Base-by-base conservation (phyloP, 92 coral and sea anemone genomes). In the Zoanthus gigantus region DNA sequence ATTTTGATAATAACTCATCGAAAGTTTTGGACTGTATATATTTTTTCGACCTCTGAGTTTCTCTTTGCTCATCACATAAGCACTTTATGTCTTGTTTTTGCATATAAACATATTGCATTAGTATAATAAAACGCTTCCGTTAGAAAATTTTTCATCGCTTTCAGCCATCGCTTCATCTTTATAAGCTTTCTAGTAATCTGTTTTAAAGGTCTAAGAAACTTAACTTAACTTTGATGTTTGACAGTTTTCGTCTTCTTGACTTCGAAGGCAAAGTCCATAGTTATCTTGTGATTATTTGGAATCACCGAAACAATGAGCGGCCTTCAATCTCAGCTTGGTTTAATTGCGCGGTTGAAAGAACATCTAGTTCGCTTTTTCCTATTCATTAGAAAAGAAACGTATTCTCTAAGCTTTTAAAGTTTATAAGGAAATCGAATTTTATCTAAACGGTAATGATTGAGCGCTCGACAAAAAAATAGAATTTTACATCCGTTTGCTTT, bases 121-220 rank as follows among this genome's bases (percentile, higher is more conserved):
- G 23, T 50, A 76, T 76, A 81, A 81, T 81, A 81, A 81, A 73
- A 68, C 66, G 85, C 58, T 81, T 81, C 85, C 75, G 85, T 81
- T 47, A 42, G 52, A 81, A 42, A 44, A n/a, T 50, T 66, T 65
- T 46, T 63, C 23, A 66, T 81, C 46, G 44, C 85, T 34, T 45
- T 81, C 47, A 45, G 45, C 11, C 47, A 45, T 45, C n/a, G 13
- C 57, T 79, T 60, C 3, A 63, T 66, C 85, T 65, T 80, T 37
- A 42, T 18, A 37, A 56, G 61, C 66, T 66, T 15, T 60, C 15
- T 15, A 65, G 74, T 81, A 81, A 81, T 81, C 61, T 63, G 6
- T 81, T 45, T n/a, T 31, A 28, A 66, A 67, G 12, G 28, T 16
- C 30, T 63, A 66, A 81, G 56, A 65, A 81, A 65, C 42, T 66